Evolutionary conservation across 2,113 vertebrate genomes (phyloP).

Genomic region (Nestor notabilis): DNA sequence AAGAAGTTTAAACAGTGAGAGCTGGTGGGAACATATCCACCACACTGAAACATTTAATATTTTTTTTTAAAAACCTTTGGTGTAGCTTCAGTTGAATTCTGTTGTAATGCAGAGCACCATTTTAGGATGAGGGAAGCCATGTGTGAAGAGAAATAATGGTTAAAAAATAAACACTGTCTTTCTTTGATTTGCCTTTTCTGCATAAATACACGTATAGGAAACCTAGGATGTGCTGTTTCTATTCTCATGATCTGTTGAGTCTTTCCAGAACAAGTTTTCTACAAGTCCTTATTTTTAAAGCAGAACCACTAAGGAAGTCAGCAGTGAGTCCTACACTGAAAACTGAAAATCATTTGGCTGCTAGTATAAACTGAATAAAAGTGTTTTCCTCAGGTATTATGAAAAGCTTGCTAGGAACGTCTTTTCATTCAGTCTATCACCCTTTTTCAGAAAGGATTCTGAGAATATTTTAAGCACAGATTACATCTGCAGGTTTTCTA

Average conservation of each 20-base stretch:
- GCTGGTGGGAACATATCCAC: not conserved
- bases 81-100: not conserved
- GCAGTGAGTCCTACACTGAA: not conserved
- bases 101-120: not conserved
- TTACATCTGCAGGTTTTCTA: constrained; percentile 31
- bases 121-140: not conserved
- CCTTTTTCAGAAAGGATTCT: not conserved
- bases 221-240: not conserved
- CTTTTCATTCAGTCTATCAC: not conserved
- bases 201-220: not conserved
- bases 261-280: not conserved
- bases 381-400: not conserved
- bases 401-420: not conserved
- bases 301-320: not conserved
- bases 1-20: not conserved
- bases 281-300: not conserved
- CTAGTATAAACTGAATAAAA: not conserved
- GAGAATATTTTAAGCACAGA: constrained; percentile 25
- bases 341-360: not conserved
- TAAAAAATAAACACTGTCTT: not conserved
- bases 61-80: not conserved
- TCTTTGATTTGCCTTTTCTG: not conserved
- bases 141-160: not conserved
- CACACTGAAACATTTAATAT: not conserved
- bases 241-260: not conserved